These are phyloP conservation scores for Brachionus sp. DNA, from an alignment of 1,140 invertebrate genomes.

Conservation along the genomic window DNA sequence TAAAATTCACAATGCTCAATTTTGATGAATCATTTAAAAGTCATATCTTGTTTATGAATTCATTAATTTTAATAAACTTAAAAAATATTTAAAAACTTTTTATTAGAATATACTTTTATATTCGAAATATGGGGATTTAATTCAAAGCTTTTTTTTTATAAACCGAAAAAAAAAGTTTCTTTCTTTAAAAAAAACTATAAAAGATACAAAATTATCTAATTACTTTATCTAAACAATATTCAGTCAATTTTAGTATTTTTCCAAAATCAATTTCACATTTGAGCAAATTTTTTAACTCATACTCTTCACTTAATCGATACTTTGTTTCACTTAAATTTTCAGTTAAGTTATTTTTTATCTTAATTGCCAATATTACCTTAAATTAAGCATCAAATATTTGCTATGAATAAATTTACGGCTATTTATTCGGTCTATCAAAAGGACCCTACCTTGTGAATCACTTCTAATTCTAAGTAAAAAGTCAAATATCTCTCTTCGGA, in stretches of 20 bases:
- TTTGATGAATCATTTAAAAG: too few relatives aligned
- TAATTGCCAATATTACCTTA: neutral
- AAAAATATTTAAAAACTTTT: too few relatives aligned
- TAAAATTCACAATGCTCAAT: too few relatives aligned
- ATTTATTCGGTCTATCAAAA: neutral
- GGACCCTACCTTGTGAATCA: neutral
- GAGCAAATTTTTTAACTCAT: neutral
- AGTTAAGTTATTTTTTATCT: neutral
- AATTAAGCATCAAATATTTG: neutral
- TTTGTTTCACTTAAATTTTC: neutral
- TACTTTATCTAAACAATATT: slow-evolving; percentile 26
- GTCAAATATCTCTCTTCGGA: slow-evolving; percentile 28
- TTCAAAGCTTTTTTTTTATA: too few relatives aligned
- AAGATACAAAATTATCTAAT: neutral
- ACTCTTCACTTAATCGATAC: neutral
- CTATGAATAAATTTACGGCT: neutral
- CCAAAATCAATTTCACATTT: slow-evolving; percentile 36
- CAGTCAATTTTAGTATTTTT: slow-evolving; percentile 17
- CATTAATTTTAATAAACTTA: too few relatives aligned
- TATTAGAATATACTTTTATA: too few relatives aligned
- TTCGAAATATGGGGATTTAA: too few relatives aligned
- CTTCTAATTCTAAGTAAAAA: slow-evolving; percentile 40
- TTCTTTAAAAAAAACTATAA: neutral
- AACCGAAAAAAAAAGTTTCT: neutral
- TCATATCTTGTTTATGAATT: too few relatives aligned